A percentile compares a stretch with the other conserved stretches of the same genome.
Evolutionary conservation across 2,888 invertebrate genomes (phyloP).

Genomic region (Oligia latruncula): DNA sequence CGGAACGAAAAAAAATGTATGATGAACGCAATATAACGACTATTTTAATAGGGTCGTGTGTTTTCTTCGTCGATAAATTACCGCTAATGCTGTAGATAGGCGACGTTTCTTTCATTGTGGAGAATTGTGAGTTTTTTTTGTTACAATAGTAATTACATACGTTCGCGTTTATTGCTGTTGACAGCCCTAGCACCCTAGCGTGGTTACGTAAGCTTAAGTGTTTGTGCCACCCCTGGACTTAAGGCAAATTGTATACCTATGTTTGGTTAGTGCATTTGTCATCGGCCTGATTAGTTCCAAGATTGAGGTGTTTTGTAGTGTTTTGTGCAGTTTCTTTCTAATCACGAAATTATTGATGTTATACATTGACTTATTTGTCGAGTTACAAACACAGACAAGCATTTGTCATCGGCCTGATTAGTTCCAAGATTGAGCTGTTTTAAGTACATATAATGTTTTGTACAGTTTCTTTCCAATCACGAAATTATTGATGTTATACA

Average conservation of each 20-base stretch:
- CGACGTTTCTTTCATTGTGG: constrained; percentile 72
- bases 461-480: not conserved
- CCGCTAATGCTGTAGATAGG: constrained; percentile 72
- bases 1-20: constrained; percentile 70
- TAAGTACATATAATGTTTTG: not conserved
- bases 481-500: not conserved
- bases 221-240: constrained; percentile 43
- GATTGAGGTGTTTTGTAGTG: not conserved
- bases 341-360: not conserved
- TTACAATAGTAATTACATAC: constrained; percentile 66
- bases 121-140: constrained; percentile 66
- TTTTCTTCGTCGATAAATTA: constrained; percentile 79
- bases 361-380: not conserved
- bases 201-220: constrained; percentile 58
- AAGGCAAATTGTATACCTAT: constrained; percentile 23
- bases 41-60: constrained; percentile 78
- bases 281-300: constrained; percentile 35
- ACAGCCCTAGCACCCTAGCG: constrained; percentile 70
- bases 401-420: not conserved
- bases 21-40: constrained; percentile 80
- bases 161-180: constrained; percentile 69
- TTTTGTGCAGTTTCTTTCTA: not conserved
- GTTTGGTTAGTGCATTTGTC: constrained; percentile 44
- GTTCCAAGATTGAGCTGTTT: not conserved
- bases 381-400: not conserved